Conservation (phyloP, 1,140 invertebrate species). For the Drosophila murphyi region DNA sequence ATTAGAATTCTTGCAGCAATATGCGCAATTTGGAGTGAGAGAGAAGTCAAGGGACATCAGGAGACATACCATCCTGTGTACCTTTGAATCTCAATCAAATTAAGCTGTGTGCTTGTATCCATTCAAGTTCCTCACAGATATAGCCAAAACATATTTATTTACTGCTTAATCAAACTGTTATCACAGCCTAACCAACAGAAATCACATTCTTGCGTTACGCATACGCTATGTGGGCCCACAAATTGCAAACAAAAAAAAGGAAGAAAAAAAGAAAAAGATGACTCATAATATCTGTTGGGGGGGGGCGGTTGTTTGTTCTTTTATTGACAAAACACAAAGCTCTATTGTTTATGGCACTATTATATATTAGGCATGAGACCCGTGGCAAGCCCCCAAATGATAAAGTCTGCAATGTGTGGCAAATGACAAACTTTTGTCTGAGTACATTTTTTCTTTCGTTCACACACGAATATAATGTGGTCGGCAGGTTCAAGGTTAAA, state of each 20-base stretch:
- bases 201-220: background rate
- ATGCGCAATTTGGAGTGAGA: too few relatives aligned
- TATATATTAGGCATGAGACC: slow-evolving; percentile 31
- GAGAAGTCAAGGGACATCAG: too few relatives aligned
- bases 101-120: too few relatives aligned
- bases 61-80: too few relatives aligned
- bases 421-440: background rate
- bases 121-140: too few relatives aligned
- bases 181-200: background rate
- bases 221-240: background rate
- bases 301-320: slow-evolving; percentile 2
- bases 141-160: too few relatives aligned
- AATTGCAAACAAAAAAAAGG: background rate
- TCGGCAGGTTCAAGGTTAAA: slow-evolving; percentile 12
- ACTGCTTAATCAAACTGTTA: background rate
- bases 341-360: slow-evolving; percentile 14
- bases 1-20: too few relatives aligned
- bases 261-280: background rate
- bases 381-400: slow-evolving; percentile 5
- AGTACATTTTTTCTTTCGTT: background rate
- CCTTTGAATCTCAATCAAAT: too few relatives aligned
- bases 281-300: slow-evolving; percentile 15
- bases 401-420: background rate
- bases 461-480: background rate
- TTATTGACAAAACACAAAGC: slow-evolving; percentile 42